These are phyloP conservation scores for Ceratothoa steindachneri DNA, from an alignment of 2,888 invertebrate genomes.

Conservation along the genomic window DNA sequence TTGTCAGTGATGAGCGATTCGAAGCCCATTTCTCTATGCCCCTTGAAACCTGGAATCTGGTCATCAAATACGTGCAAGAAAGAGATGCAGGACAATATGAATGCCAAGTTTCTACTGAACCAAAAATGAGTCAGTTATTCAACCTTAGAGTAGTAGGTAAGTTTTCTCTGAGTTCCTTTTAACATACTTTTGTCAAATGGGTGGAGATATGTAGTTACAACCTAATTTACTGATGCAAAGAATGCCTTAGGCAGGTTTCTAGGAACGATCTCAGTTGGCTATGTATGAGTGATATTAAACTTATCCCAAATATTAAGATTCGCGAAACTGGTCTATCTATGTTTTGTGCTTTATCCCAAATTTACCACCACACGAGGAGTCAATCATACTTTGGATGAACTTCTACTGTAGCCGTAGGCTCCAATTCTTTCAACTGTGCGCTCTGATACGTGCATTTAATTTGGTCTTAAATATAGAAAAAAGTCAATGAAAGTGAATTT, in stretches of 20 bases:
- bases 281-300: background rate
- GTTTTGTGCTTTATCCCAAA: too few species aligned
- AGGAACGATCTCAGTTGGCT: background rate
- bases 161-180: too few species aligned
- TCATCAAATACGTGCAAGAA: slow-evolving; percentile 58
- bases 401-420: too few species aligned
- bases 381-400: too few species aligned
- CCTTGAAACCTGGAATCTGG: slow-evolving; percentile 83
- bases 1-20: slow-evolving; percentile 88
- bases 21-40: slow-evolving; percentile 78
- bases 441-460: too few species aligned
- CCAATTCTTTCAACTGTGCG: too few species aligned
- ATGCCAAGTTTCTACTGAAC: slow-evolving; percentile 52
- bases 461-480: too few species aligned
- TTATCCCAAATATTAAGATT: background rate
- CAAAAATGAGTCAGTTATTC: slow-evolving; percentile 51
- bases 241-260: background rate
- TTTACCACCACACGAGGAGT: too few species aligned
- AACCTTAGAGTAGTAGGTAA: slow-evolving; percentile 50
- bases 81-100: slow-evolving; percentile 50
- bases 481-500: too few species aligned
- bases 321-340: too few species aligned
- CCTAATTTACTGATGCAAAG: background rate
- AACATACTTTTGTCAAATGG: background rate
- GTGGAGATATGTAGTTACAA: background rate